Evolutionary conservation across 2,888 invertebrate species (phyloP), one percentile per base, ranked within the genome.

Genomic region (Plebejus anna): DNA sequence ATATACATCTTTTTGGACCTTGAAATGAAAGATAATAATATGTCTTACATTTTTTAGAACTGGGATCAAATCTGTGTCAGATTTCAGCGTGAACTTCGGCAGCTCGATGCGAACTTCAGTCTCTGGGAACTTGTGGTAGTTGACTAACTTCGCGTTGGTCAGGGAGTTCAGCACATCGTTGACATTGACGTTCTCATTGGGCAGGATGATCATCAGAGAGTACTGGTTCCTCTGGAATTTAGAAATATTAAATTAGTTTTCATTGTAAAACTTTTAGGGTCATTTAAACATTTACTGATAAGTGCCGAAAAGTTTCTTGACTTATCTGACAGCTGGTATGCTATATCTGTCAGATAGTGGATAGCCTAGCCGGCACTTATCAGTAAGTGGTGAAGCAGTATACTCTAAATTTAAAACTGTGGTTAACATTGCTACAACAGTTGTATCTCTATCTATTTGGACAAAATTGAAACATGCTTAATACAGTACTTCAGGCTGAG

Each of bases 191-290:
- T 82, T 77, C 16, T 83, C 78, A 1, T 86, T 85, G 0, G 95
- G 95, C 16, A 95, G 79, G 13, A 95, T 87, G 1, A 95, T 78
- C 79, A 94, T 88, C 80, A 95, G 82, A 0, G 93, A 90, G 81
- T 94, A 95, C 76, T 92, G 87, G 7, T 90, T 84, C 16, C 85
- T 85, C 95, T 95, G 86, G 13, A 89, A 90, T 80, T 51, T 32
- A 42, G n/a, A n/a, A 66, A 71, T 55, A 4, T 3, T 13, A 3
- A 2, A 47, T 47, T 9, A 47, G 9, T 47, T 47, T 9, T 42
- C 42, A 9, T 9, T 42, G 9, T 42, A 2, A 42, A 42, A 42
- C 42, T 42, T 9, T 42, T 42, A 42, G 42, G 42, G 7, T 6
- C 7, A 9, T 42, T 42, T 47, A 9, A 47, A 2, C 9, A 47